Base-by-base conservation (phyloP, 2,113 vertebrate genomes). In the Lophius piscatorius region DNA sequence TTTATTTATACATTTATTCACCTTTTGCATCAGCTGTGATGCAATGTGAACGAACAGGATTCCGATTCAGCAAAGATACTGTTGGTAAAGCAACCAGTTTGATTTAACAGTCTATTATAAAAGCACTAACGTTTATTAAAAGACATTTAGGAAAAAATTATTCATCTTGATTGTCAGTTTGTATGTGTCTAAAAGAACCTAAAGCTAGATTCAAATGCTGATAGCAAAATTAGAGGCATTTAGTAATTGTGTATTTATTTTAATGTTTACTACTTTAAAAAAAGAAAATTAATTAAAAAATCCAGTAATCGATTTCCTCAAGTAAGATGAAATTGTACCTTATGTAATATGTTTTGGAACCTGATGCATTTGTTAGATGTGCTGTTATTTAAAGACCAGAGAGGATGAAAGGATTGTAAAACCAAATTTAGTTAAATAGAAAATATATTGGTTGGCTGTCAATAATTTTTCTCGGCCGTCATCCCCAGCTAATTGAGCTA, bases 401-500 rank as follows among this genome's bases (percentile, higher is more conserved):
- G 14, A 41, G 55, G 29, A 66, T 70, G 11, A 58, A 17, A 20
- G 40, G 18, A 24, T 33, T n/a, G 51, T 28, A 51, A 55, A n/a
- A 26, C 14, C 10, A 63, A n/a, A 5, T 34, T 56, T 17, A 5
- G 5, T 56, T 50, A 35, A 34, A 52, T 20, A 54, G 14, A 22
- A 24, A 39, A 28, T 40, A 3, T 54, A 38, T 51, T 16, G 35
- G 20, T 20, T 2, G 24, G 62, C 63, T 65, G 59, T 66, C 66
- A 2, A 23, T 75, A 58, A 70, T 49, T 23, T 51, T 24, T 21
- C 38, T 4, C 9, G 4, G 21, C 38, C 22, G 29, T 62, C 34
- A 20, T 31, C 11, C 33, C 16, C 16, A 12, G 6, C 48, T 57
- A 62, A 66, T 39, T 49, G 54, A 45, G 44, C 46, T 59, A 29